Percentiles rank a stretch among this genome's conserved stretches.
phyloP scores from a whole-genome alignment of 2,888 invertebrate species.

The Nomada ruficornis region DNA sequence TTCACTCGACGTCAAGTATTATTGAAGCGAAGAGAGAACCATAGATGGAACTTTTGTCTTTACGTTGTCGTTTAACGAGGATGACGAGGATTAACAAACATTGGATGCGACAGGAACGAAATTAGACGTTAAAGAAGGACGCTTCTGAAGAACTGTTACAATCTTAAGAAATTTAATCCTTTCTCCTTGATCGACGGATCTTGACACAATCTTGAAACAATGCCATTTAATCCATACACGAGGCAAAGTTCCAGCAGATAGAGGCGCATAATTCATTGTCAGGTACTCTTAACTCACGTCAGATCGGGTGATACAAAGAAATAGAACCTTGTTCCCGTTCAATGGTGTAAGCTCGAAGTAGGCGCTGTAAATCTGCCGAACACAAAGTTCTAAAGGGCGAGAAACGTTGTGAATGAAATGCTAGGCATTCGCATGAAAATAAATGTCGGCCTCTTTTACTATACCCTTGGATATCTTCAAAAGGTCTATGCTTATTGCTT shows the following conservation, averaged over 20 bases:
- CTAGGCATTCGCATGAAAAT: not conserved
- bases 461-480: not conserved
- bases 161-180: conserved; percentile 31
- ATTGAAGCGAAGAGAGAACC: too few relatives aligned
- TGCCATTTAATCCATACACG: conserved; percentile 26
- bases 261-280: conserved; percentile 35
- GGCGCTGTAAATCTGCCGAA: conserved; percentile 20
- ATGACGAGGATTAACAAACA: too few relatives aligned
- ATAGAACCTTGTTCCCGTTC: conserved; percentile 10
- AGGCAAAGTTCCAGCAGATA: not conserved
- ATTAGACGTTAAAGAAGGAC: conserved; percentile 9
- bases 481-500: not conserved
- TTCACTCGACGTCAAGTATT: too few relatives aligned
- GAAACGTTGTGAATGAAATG: not conserved
- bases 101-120: not conserved
- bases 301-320: conserved; percentile 45
- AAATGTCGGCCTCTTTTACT: too few relatives aligned
- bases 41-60: too few relatives aligned
- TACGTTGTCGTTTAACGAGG: too few relatives aligned
- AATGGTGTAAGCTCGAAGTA: not conserved
- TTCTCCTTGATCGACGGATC: conserved; percentile 19
- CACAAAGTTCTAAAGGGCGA: not conserved
- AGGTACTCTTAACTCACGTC: conserved; percentile 35
- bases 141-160: not conserved
- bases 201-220: conserved; percentile 34